Conservation (phyloP, 2,888 invertebrate genomes). For the Panorpa germanica region DNA sequence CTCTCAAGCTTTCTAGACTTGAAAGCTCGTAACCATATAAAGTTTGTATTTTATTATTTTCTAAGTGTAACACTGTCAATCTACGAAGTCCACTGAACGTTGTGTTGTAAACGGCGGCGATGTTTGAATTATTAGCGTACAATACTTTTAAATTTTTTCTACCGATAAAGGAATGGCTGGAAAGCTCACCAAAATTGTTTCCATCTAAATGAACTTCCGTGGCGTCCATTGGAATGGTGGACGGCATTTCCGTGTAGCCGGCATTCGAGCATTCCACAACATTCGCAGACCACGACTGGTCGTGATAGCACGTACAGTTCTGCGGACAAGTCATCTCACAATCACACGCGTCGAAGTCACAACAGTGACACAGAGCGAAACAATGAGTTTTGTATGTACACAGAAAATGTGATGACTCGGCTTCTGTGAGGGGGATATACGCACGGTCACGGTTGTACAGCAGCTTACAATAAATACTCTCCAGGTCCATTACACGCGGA, state of each 20-base stretch:
- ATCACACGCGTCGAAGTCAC: constrained; percentile 93
- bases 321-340: constrained; percentile 93
- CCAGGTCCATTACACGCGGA: constrained; percentile 79
- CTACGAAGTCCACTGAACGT: constrained; percentile 77
- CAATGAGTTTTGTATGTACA: constrained; percentile 87
- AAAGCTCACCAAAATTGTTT: constrained; percentile 71
- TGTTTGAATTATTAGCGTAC: constrained; percentile 76
- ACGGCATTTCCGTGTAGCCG: constrained; percentile 66
- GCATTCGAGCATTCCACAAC: constrained; percentile 79
- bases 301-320: constrained; percentile 89
- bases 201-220: constrained; percentile 89
- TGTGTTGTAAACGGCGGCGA: constrained; percentile 69
- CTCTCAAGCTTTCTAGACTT: constrained; percentile 62
- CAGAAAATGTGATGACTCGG: constrained; percentile 75
- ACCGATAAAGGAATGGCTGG: constrained; percentile 80
- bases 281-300: constrained; percentile 83
- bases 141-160: constrained; percentile 75
- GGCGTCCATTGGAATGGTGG: constrained; percentile 85
- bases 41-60: constrained; percentile 65
- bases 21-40: constrained; percentile 69
- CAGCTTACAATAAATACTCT: constrained; percentile 75
- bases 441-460: constrained; percentile 68
- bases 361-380: constrained; percentile 87
- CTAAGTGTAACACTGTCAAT: constrained; percentile 63
- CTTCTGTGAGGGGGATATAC: constrained; percentile 71